Conservation (phyloP, 2,113 vertebrate species). For the Charadrius vociferus region DNA sequence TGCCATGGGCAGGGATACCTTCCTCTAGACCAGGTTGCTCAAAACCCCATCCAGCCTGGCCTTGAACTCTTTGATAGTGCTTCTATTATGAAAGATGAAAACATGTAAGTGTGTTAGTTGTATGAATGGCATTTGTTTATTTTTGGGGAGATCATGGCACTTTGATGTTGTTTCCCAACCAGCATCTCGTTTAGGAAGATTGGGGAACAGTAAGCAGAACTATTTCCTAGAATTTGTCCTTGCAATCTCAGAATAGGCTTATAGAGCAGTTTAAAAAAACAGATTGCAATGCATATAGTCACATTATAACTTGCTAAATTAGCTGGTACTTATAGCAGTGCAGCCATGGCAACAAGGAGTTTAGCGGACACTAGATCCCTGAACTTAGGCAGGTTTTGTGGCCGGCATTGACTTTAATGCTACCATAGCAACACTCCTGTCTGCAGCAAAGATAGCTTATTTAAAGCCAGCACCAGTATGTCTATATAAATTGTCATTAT, state of each 20-base stretch:
- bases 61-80: not conserved
- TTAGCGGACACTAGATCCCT: not conserved
- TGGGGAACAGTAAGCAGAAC: not conserved
- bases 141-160: not conserved
- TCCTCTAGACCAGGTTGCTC: not conserved
- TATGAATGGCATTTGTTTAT: not conserved
- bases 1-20: not conserved
- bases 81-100: not conserved
- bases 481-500: not conserved
- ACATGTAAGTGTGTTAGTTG: not conserved
- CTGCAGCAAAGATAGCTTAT: not conserved
- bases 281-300: not conserved
- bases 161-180: not conserved
- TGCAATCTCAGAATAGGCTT: not conserved
- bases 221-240: not conserved
- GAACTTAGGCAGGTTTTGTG: not conserved
- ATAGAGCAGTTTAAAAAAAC: not conserved
- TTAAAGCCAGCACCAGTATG: not conserved
- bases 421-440: conserved; percentile 22
- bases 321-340: not conserved
- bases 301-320: not conserved
- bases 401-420: not conserved
- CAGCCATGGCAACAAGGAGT: conserved; percentile 12
- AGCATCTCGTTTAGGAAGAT: not conserved
- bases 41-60: not conserved